These are phyloP conservation scores for Aplochiton taeniatus DNA, from an alignment of 2,797 vertebrate genomes.

Conservation along the genomic window DNA sequence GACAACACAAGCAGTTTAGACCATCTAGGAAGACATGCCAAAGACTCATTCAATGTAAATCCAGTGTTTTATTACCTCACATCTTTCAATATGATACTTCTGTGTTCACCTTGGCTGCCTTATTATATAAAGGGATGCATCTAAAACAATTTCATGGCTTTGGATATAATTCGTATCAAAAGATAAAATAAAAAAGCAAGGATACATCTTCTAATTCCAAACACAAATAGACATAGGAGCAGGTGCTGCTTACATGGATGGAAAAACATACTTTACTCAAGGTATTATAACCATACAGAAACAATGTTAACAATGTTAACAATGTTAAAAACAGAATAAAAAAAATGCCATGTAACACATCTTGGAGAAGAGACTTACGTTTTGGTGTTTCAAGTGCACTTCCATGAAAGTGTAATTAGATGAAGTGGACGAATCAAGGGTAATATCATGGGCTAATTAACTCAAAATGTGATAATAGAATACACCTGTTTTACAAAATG, in stretches of 20 bases:
- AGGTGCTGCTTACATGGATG: too few relatives aligned
- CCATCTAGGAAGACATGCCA: slow-evolving; percentile 18
- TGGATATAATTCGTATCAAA: slow-evolving; percentile 27
- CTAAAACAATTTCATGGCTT: slow-evolving; percentile 21
- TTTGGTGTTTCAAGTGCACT: slow-evolving; percentile 19
- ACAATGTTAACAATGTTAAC: too few relatives aligned
- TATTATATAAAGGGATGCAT: slow-evolving; percentile 13
- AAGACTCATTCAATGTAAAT: slow-evolving; percentile 45
- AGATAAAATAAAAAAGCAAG: slow-evolving; percentile 24
- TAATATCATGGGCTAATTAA: not conserved
- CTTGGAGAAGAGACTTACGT: not conserved
- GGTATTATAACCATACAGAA: not conserved
- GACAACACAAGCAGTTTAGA: slow-evolving; percentile 5
- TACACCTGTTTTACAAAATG: not conserved
- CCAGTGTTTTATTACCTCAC: slow-evolving; percentile 70
- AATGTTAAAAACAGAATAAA: too few relatives aligned
- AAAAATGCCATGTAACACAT: slow-evolving; percentile 1
- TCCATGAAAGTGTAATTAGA: slow-evolving; percentile 30
- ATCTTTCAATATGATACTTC: slow-evolving; percentile 21
- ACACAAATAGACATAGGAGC: slow-evolving; percentile 4
- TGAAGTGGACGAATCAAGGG: slow-evolving; percentile 12
- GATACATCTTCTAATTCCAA: slow-evolving; percentile 13
- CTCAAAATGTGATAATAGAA: not conserved
- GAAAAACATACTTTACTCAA: too few relatives aligned
- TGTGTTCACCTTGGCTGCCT: slow-evolving; percentile 22